Evolutionary conservation across 2,113 vertebrate genomes (phyloP), one percentile per base, ranked within the genome.

Genomic region (Centropus bengalensis): DNA sequence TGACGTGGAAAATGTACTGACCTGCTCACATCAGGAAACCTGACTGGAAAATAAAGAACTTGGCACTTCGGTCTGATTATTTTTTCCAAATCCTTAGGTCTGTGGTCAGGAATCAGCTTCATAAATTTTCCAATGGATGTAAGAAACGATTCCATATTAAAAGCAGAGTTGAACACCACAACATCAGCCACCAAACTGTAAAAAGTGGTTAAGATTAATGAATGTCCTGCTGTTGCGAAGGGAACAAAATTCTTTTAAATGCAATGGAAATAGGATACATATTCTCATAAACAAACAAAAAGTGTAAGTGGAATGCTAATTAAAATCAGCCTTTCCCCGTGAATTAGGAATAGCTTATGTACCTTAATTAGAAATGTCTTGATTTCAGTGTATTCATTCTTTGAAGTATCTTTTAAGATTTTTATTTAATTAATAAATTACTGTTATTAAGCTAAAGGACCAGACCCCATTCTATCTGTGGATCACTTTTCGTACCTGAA

Each of bases 131-230:
- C 96, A 87, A 99, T 98, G 85, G 98, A 98, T 28, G 97, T 98
- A 62, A 99, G 98, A 97, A 99, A 99, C 38, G 99, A 99, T 77
- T 99, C 98, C 99, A 99, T 99, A 97, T 99, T 99, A 98, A 99
- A 98, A 74, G 96, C 67, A 17, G 98, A 98, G 98, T 99, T 99
- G 97, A 99, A 99, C 47, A 98, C 97, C 86, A 98, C 98, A 55
- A 97, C 93, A 85, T 99, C 99, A 75, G 99, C 98, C 82, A 99
- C 99, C 96, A 99, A 97, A 96, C 99, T 99, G 89, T 51, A 96
- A 97, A 96, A 51, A 70, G 52, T 3, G 2, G 95, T 67, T 58
- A 94, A 95, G 80, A 71, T 76, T 62, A 95, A 90, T 91, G 69
- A 91, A 92, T 1, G 21, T 3, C 30, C 23, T 84, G 77, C 54